Conservation (phyloP, 2,113 vertebrate species). For the Polyodon spathula region DNA sequence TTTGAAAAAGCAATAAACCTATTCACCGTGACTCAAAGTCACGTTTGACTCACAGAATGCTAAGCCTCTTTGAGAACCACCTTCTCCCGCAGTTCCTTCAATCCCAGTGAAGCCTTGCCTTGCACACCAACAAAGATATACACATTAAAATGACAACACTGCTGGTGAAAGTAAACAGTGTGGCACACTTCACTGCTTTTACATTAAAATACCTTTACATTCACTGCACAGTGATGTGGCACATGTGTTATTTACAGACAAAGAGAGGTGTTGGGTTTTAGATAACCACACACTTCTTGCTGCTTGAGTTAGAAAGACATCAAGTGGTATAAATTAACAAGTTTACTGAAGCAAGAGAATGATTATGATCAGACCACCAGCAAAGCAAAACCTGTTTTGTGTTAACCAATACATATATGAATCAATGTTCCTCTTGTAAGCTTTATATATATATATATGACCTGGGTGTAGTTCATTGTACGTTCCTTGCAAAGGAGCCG, state of each 20-base stretch:
- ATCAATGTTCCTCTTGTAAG: background rate
- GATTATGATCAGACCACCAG: constrained; percentile 29
- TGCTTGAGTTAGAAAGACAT: constrained; percentile 29
- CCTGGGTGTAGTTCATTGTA: too few species aligned
- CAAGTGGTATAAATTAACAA: constrained; percentile 35
- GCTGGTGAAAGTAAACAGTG: background rate
- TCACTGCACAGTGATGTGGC: constrained; percentile 1
- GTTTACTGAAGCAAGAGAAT: constrained; percentile 31
- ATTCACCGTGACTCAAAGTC: too few species aligned
- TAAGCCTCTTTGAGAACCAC: too few species aligned
- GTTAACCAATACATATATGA: background rate
- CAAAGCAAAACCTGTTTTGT: constrained; percentile 27
- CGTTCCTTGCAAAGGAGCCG: too few species aligned
- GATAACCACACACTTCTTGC: constrained; percentile 31
- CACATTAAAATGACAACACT: too few species aligned
- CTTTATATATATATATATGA: too few species aligned
- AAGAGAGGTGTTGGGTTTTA: constrained; percentile 23
- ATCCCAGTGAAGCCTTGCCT: too few species aligned
- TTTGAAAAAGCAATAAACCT: too few species aligned
- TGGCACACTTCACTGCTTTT: constrained; percentile 2
- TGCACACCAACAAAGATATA: too few species aligned
- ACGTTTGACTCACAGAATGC: too few species aligned
- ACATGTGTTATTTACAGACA: constrained; percentile 12
- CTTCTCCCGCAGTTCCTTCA: too few species aligned
- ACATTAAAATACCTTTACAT: constrained; percentile 16